Conservation (phyloP, 1,140 invertebrate genomes). For the Ips nitidus region DNA sequence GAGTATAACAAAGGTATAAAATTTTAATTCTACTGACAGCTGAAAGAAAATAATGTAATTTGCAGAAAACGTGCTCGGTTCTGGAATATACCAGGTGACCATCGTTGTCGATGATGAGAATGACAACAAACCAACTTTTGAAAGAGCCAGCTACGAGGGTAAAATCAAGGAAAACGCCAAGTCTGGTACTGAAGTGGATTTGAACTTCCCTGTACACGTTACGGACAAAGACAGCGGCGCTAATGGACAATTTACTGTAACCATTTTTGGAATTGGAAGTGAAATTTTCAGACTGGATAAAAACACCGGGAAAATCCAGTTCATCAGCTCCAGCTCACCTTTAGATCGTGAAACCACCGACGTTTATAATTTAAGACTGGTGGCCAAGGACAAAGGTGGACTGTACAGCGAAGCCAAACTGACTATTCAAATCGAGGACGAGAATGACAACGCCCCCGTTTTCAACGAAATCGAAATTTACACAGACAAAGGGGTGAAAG, state of each 20-base stretch:
- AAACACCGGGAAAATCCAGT: conserved; percentile 65
- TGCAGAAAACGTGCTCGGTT: conserved; percentile 46
- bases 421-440: conserved; percentile 71
- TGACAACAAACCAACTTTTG: conserved; percentile 85
- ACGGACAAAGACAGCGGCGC: conserved; percentile 76
- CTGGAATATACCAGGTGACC: conserved; percentile 75
- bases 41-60: neutral
- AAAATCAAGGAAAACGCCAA: conserved; percentile 77
- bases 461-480: conserved; percentile 68
- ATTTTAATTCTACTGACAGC: neutral
- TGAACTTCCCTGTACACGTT: conserved; percentile 66
- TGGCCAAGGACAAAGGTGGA: conserved; percentile 75
- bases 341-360: conserved; percentile 76
- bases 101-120: conserved; percentile 86
- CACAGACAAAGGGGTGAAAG: conserved; percentile 64
- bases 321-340: conserved; percentile 55
- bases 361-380: conserved; percentile 68
- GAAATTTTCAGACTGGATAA: conserved; percentile 76
- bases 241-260: conserved; percentile 76
- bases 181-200: conserved; percentile 69
- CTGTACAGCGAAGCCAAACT: conserved; percentile 71
- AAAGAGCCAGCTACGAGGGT: conserved; percentile 70
- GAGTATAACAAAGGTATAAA: conserved; percentile 65
- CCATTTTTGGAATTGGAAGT: conserved; percentile 71
- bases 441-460: conserved; percentile 81